A percentile compares a stretch with the other conserved stretches of the same genome.
These are phyloP conservation scores for Perizoma affinitatum DNA, from an alignment of 2,888 invertebrate species.

Conservation along the genomic window DNA sequence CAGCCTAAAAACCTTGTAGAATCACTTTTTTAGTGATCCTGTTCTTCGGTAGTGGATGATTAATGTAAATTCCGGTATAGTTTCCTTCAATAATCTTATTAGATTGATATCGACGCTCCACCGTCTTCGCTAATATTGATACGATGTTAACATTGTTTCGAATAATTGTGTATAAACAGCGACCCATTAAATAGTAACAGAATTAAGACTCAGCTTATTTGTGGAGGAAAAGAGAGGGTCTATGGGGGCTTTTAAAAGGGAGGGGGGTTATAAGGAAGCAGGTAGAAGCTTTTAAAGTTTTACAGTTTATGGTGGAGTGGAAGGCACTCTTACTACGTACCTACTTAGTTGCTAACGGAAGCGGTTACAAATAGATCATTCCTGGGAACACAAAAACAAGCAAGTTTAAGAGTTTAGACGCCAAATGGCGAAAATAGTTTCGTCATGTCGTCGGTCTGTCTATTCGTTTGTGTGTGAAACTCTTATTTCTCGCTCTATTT, in stretches of 20 bases:
- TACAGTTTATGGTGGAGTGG: slow-evolving; percentile 27
- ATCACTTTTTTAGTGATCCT: no score
- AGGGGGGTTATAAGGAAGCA: slow-evolving; percentile 23
- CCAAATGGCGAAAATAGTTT: no score
- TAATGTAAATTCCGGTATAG: no score
- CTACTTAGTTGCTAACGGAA: slow-evolving; percentile 6
- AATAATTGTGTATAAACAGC: slow-evolving; percentile 58
- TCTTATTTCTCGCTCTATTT: no score
- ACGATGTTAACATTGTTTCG: slow-evolving; percentile 25
- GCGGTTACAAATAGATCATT: slow-evolving; percentile 10
- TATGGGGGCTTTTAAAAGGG: slow-evolving; percentile 32
- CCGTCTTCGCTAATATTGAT: no score
- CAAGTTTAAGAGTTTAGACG: no score
- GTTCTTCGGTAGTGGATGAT: no score
- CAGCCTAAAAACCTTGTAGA: no score
- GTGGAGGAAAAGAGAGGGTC: slow-evolving; percentile 26
- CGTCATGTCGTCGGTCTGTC: no score
- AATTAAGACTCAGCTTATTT: slow-evolving; percentile 57
- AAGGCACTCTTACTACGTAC: slow-evolving; percentile 13
- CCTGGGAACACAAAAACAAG: slow-evolving; percentile 1
- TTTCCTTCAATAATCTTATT: no score
- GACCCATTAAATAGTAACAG: slow-evolving; percentile 60
- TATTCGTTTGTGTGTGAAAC: no score
- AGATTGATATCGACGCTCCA: no score
- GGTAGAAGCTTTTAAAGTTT: slow-evolving; percentile 29